Percentiles rank a stretch among this genome's conserved stretches.
These are phyloP conservation scores for Lymantria monacha DNA, from an alignment of 2,888 invertebrate species.

Conservation along the genomic window DNA sequence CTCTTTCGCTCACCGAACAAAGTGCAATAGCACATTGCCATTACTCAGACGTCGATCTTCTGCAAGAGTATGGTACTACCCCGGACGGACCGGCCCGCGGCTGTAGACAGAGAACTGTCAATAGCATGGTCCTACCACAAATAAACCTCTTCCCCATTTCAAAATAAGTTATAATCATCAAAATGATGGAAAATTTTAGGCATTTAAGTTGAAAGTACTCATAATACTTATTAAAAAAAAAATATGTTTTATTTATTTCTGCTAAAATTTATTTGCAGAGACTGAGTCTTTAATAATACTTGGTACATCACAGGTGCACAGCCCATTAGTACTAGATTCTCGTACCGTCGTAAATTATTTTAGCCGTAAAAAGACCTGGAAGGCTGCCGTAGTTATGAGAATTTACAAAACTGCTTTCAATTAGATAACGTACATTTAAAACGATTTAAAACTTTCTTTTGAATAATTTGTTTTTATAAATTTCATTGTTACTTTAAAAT, in stretches of 20 bases:
- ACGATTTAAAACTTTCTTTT: too few relatives aligned
- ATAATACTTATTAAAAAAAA: conserved; percentile 13
- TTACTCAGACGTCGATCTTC: too few relatives aligned
- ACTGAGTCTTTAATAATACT: conserved; percentile 11
- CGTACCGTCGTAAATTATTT: conserved; percentile 1
- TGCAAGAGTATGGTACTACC: too few relatives aligned
- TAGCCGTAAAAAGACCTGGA: not conserved
- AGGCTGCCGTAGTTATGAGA: not conserved
- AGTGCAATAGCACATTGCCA: too few relatives aligned
- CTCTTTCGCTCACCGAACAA: too few relatives aligned
- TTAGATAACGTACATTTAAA: not conserved
- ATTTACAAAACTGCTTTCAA: not conserved
- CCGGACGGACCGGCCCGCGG: too few relatives aligned
- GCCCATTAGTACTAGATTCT: conserved; percentile 4
- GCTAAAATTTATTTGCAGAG: conserved; percentile 20
- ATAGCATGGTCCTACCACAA: too few relatives aligned
- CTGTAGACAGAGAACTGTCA: too few relatives aligned
- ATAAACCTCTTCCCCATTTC: too few relatives aligned
- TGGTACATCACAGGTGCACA: conserved; percentile 19
- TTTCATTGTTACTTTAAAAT: too few relatives aligned
- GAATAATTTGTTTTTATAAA: too few relatives aligned
- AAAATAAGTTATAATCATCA: too few relatives aligned
- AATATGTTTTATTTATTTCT: conserved; percentile 19
- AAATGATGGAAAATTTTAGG: not conserved
- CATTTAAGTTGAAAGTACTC: conserved; percentile 11